Base-by-base conservation (phyloP, 2,113 vertebrate species). In the Anseranas semipalmata region DNA sequence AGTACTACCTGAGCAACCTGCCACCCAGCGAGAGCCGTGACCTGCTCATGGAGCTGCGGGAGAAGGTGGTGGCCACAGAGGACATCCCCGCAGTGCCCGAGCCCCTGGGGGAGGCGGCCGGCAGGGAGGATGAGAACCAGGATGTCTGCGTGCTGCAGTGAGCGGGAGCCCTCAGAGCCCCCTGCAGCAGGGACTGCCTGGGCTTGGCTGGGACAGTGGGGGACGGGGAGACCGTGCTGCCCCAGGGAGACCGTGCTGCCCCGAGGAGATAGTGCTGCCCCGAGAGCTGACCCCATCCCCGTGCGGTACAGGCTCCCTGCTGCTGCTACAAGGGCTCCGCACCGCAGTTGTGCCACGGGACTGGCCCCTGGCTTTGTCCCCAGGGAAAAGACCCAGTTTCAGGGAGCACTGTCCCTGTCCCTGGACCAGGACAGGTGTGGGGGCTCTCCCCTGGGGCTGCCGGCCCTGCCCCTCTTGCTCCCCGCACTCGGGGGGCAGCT, bases 1-100 rank as follows among this genome's bases (percentile, higher is more conserved):
- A 98, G 92, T 99, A 99, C 96, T 99, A 98, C 97, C 97, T 99
- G 89, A 99, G 98, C 78, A 99, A 99, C 95, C 97, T 99, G 78
- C 99, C 99, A 0, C 87, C 98, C 6, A 99, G 99, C 3, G 99
- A 99, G 45, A 99, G 98, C 55, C 98, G 98, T 12, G 99, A 99
- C 93, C 97, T 99, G 89, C 98, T 99, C 83, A 98, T 98, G 98
- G 98, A 99, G 95, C 97, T 99, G 73, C 98, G 98, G 74, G 98
- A 98, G 96, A 98, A 96, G 88, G 78, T 98, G 89, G 90, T 85
- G 21, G 95, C 87, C 0, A 62, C 35, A 0, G 76, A 92, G 55
- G 95, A 94, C 0, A 7, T 9, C 3, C 55, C 62, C 0, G 82
- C 50, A 13, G 92, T 9, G 56, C 74, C 27, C 1, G 87, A 41